Base-by-base conservation (phyloP, 2,888 invertebrate species). In the Tricholauxania praeusta region DNA sequence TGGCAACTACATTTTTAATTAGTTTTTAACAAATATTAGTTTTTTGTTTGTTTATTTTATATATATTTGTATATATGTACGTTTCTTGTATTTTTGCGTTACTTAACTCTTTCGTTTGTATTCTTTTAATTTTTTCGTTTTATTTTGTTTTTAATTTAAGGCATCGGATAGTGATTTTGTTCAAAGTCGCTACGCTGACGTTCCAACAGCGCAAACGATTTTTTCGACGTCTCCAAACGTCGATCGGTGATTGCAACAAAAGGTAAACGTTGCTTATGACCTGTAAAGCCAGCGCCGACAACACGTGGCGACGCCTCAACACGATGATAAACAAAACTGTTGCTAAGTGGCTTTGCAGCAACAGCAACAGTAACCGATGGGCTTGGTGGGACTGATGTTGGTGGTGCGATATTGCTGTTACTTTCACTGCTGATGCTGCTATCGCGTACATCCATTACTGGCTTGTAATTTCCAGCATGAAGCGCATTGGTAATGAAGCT, bases 231-330 rank as follows among this genome's bases (percentile, higher is more conserved):
- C 72, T 86, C 87, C 70, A 87, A 79, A n/a, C 87, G 83, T 47
- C 86, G 82, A 76, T 87, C 87, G 70, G 87, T 87, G 73, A 87
- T 87, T 74, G 87, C 87, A 71, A 87, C 87, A 78, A 87, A 87
- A 3, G 87, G 87, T 73, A 87, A 76, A 32, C 86, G 83, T 76
- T 87, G 87, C 75, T 87, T 87, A 19, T 82, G 85, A 49, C 82
- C 82, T 14, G 78, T 79, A 51, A 78, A 74, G 28, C 83, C 82
- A 15, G 81, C 79, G 39, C 84, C 84, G 48, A 83, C 82, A 4
- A 82, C 72, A 66, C 82, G 81, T 5, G 85, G 83, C 14, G 85
- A 81, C 62, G 82, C 84, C 76, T 86, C 86, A 8, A 84, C 81
- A 19, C 87, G 84, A 81, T 87, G 87, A 75, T 87, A 87, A 52